A percentile compares a stretch with the other conserved stretches of the same genome.
Evolutionary conservation across 2,888 invertebrate genomes (phyloP).

Genomic region (Eupithecia centaureata): DNA sequence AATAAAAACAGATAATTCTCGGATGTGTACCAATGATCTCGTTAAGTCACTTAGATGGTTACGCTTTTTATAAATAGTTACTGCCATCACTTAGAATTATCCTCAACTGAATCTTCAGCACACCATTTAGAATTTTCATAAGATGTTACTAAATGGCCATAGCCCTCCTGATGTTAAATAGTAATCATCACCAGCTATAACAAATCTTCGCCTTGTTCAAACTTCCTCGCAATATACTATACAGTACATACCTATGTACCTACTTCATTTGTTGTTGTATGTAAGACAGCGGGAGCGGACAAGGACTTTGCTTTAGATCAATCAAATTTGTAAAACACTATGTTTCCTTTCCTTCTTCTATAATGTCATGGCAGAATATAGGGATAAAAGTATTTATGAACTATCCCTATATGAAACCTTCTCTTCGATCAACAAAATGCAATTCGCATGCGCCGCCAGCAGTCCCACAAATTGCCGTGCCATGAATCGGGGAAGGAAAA

Average conservation of each 20-base stretch:
- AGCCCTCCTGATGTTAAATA: background rate
- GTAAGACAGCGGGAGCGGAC: too few relatives aligned
- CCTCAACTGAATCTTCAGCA: background rate
- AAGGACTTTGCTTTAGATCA: conserved; percentile 1
- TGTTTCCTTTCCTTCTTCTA: background rate
- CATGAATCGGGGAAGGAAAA: too few relatives aligned
- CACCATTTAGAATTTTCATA: background rate
- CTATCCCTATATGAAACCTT: too few relatives aligned
- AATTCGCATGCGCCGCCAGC: too few relatives aligned
- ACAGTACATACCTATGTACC: too few relatives aligned
- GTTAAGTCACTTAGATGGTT: conserved; percentile 46
- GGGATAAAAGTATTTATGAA: too few relatives aligned
- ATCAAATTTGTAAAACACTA: conserved; percentile 7
- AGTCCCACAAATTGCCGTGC: too few relatives aligned
- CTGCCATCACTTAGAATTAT: conserved; percentile 25
- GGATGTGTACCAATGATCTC: conserved; percentile 50
- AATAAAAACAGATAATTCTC: conserved; percentile 62
- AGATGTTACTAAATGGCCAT: background rate
- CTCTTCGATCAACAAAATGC: too few relatives aligned
- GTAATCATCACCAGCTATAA: background rate
- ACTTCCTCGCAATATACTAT: background rate
- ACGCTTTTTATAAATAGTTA: conserved; percentile 35
- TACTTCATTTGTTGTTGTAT: background rate
- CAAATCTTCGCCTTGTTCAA: background rate
- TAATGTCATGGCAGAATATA: background rate